Evolutionary conservation across 1,140 invertebrate species (phyloP), one percentile per base, ranked within the genome.

Genomic region (Muscidifurax raptorellus): DNA sequence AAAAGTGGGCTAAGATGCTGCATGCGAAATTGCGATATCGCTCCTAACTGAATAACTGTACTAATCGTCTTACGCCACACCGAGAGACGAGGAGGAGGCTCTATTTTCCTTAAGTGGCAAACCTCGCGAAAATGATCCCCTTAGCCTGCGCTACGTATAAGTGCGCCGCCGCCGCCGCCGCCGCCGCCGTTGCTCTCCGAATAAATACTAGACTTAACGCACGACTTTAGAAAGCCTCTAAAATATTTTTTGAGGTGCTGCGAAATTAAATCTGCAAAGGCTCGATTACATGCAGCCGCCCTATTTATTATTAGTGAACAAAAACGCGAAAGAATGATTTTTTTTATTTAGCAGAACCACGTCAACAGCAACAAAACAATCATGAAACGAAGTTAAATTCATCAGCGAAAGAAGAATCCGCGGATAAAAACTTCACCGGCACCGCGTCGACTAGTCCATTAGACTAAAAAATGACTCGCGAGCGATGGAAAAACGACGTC

Each of bases 61-160:
- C 67, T 84, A 84, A 84, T 84, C 83, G 77, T 27, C 77, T 84
- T 80, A 84, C 30, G n/a, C 69, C 77, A 66, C 27, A 30, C 69
- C 25, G 27, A 81, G 18, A 44, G 44, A 40, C 7, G 30, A 40
- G 30, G n/a, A n/a, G n/a, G n/a, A 72, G 27, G 22, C 77, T 78
- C 82, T 52, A 83, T 83, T 83, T 78, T 71, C 80, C 75, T 83
- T 76, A 78, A 83, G 75, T 83, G 59, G 75, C 44, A 71, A 83
- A 75, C 82, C 74, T 83, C 32, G 32, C 6, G 82, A 83, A 83
- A 78, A 78, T 77, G 64, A 83, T 78, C 64, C 44, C 66, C 71
- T 77, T 83, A 83, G 44, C 47, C 69, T 64, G n/a, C 18, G 15
- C 27, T 10, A 30, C 71, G 27, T 52, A 66, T 80, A 67, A 69